Base-by-base conservation (phyloP, 2,797 vertebrate species). In the Muscicapa comitata region DNA sequence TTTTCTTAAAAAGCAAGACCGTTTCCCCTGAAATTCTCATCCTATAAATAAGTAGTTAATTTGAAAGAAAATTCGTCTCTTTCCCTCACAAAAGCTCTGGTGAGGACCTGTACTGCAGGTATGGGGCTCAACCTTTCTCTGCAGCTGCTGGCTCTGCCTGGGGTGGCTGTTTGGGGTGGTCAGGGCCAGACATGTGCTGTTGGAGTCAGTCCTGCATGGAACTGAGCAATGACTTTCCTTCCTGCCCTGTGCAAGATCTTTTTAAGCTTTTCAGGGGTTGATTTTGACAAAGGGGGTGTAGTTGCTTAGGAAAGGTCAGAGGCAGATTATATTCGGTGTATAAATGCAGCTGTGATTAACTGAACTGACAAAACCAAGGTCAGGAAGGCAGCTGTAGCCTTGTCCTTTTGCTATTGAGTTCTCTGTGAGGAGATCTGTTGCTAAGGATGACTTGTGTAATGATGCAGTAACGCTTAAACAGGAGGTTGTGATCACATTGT, bases 331-430 rank as follows among this genome's bases (percentile, higher is more conserved):
- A 18, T 48, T 37, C 20, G 47, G 33, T 84, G 12, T 58, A 25
- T 50, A 62, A 73, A 59, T 23, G 63, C 55, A 24, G 21, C 65
- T 80, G 57, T 16, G 77, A 92, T 90, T 77, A 77, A 68, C 75
- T 58, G 80, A 51, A 23, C 50, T 25, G 75, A 57, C 40, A 57
- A 48, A 78, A 17, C 17, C 67, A 74, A 68, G 86, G 75, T 17
- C n/a, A 25, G 80, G 42, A 40, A 73, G 58, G 45, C 73, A 82
- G 67, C 48, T 70, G 38, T 28, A 57, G 50, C 61, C 61, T 45
- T 1, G 1, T 42, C 17, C 2, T 48, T 66, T 35, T 68, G 43
- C 33, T 35, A 0, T 20, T 3, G 4, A 6, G n/a, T 11, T 72
- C 63, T 63, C 16, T 9, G 17, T 5, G 71, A 61, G 63, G 47